Base-by-base conservation (phyloP, 2,797 vertebrate species). In the Crypturellus tataupa region DNA sequence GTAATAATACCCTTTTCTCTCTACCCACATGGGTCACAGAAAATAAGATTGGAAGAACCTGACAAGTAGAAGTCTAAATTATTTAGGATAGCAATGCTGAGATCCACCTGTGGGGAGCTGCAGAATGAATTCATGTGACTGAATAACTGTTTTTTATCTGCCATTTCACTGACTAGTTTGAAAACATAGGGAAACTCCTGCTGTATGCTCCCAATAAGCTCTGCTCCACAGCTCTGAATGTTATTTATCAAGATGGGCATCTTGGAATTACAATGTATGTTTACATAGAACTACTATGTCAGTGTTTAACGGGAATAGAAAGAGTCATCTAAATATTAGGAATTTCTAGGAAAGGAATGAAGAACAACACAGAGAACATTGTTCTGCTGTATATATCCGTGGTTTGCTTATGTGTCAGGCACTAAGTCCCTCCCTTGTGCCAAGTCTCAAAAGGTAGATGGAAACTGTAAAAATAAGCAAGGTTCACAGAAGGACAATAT, bases 281-380 rank as follows among this genome's bases (percentile, higher is more conserved):
- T 87, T 83, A 87, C 44, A 93, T 83, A 47, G 64, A 53, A 64
- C 72, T 77, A 17, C 75, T 58, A 75, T 44, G 35, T 94, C 63
- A 81, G 33, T 79, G 59, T 69, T 80, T 79, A 88, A 79, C 12
- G 81, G 51, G 49, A 86, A 81, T 58, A 59, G 76, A 95, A 64
- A 6, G 24, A 88, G 37, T 10, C 10, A 72, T 33, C 15, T 86
- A 86, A 88, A 84, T 27, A 53, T 17, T 42, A 70, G 16, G 63
- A 63, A 62, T 55, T 44, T 49, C 72, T 86, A 75, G 27, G 27
- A 39, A 16, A 80, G 10, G 13, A 63, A 5, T 14, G 83, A 9
- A 90, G 37, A 80, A 40, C 8, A 65, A 75, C 29, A 37, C 5
- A 51, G 15, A 71, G 4, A 10, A 16, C 37, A 31, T 31, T 1